A percentile compares a stretch with the other conserved stretches of the same genome.
phyloP scores from a whole-genome alignment of 92 coral and sea anemone species.

The Epizoanthus ramosus region DNA sequence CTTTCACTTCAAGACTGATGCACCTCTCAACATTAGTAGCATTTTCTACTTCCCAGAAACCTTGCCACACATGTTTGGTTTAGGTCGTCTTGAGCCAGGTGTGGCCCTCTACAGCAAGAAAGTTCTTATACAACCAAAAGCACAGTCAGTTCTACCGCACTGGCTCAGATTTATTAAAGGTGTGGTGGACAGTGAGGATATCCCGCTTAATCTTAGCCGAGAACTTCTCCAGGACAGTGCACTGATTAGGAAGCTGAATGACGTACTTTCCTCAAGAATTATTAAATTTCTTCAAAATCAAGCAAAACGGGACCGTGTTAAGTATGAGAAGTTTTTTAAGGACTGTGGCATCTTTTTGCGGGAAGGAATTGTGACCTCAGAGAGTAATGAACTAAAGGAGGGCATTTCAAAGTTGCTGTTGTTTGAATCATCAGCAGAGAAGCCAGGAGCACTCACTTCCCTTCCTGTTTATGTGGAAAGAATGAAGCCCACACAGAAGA shows the following conservation, averaged over 20 bases:
- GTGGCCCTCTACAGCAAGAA: conserved; percentile 89
- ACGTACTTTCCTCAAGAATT: conserved; percentile 79
- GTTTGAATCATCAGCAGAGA: conserved; percentile 92
- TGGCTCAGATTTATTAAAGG: conserved; percentile 97
- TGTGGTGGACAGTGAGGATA: conserved; percentile 98
- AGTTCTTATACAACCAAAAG: conserved; percentile 90
- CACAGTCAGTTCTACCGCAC: conserved; percentile 81
- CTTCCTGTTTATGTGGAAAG: conserved; percentile 77
- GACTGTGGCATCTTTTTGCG: conserved; percentile 88
- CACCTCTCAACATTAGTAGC: conserved; percentile 93
- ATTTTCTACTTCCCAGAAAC: conserved; percentile 96
- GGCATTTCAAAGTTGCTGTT: conserved; percentile 85
- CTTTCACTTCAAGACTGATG: conserved; percentile 96
- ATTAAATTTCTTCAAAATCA: conserved; percentile 90
- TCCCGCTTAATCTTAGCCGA: conserved; percentile 93
- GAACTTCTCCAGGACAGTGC: conserved; percentile 98
- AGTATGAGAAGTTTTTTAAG: conserved; percentile 88
- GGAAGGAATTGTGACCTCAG: conserved; percentile 91
- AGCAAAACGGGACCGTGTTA: conserved; percentile 88
- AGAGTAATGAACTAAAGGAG: conserved; percentile 78
- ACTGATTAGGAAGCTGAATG: conserved; percentile 80
- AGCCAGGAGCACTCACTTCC: conserved; percentile 81
- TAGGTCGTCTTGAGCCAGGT: conserved; percentile 84
- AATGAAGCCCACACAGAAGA: conserved; percentile 91
- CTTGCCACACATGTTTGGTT: conserved; percentile 76